Conservation (phyloP, 2,113 vertebrate genomes). For the Cavia porcellus region DNA sequence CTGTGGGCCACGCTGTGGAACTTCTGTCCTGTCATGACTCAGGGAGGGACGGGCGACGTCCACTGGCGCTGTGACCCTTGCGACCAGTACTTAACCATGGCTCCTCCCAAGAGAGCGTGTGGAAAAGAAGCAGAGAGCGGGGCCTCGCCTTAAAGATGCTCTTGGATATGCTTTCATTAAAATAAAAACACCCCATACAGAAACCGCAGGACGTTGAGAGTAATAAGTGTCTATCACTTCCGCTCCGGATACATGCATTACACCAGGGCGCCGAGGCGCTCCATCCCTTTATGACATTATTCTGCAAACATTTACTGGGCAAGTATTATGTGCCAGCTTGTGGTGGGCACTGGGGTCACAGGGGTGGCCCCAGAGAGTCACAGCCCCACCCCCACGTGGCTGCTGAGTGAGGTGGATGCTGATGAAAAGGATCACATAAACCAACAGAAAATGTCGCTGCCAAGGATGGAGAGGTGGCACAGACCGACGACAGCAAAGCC, state of each 20-base stretch:
- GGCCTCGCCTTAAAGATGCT: background rate
- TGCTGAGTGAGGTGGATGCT: background rate
- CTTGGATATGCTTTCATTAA: background rate
- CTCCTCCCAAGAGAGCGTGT: background rate
- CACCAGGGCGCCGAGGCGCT: accelerated
- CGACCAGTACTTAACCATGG: background rate
- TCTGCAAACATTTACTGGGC: background rate
- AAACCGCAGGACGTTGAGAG: background rate
- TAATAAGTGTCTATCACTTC: background rate
- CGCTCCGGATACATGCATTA: background rate
- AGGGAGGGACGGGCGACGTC: background rate
- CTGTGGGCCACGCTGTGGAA: background rate
- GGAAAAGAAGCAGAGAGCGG: background rate
- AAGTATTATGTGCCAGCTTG: background rate
- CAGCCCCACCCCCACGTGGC: accelerated
- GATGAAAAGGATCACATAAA: background rate
- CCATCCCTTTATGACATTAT: background rate
- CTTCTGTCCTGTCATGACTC: background rate
- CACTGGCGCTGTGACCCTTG: background rate
- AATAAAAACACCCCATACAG: too few relatives aligned
- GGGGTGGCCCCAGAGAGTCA: background rate
- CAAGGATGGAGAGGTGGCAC: accelerated
- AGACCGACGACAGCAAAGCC: accelerated
- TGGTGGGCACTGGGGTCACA: background rate
- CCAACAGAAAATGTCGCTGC: background rate